A percentile compares a stretch with the other conserved stretches of the same genome.
phyloP scores from a whole-genome alignment of 2,797 vertebrate genomes.

The Brachymystax lenok region DNA sequence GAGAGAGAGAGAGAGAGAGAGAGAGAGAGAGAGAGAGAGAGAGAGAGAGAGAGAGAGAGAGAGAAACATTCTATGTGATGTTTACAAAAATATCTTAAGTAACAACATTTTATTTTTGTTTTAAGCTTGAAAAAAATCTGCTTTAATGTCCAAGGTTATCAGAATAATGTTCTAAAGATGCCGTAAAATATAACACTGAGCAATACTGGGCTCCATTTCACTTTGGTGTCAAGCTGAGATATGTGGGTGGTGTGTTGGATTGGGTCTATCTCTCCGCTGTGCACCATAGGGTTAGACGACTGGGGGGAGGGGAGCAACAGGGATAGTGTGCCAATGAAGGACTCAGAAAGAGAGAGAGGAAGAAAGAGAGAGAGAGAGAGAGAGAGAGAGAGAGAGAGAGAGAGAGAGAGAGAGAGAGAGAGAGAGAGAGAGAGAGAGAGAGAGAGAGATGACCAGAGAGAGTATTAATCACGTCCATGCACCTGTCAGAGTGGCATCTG shows the following conservation, averaged over 20 bases:
- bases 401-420: constrained; percentile 60
- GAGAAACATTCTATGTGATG: background rate
- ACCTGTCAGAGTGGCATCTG: constrained; percentile 96
- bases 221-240: background rate
- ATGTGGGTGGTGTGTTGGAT: background rate
- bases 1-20: background rate
- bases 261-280: background rate
- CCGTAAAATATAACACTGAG: background rate
- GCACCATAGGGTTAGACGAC: background rate
- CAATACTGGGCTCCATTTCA: background rate
- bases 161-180: background rate
- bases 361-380: constrained; percentile 40
- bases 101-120: background rate
- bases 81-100: background rate
- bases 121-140: background rate
- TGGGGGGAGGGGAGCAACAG: background rate
- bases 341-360: constrained; percentile 10
- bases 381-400: constrained; percentile 54
- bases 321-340: constrained; percentile 4
- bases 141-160: background rate
- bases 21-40: constrained; percentile 11
- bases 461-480: constrained; percentile 88
- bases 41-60: constrained; percentile 30
- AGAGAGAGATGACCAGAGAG: constrained; percentile 48
- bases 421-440: constrained; percentile 57